Percentiles rank a stretch among this genome's conserved stretches.
These are phyloP conservation scores for Mixornis gularis DNA, from an alignment of 2,113 vertebrate species.

Conservation along the genomic window DNA sequence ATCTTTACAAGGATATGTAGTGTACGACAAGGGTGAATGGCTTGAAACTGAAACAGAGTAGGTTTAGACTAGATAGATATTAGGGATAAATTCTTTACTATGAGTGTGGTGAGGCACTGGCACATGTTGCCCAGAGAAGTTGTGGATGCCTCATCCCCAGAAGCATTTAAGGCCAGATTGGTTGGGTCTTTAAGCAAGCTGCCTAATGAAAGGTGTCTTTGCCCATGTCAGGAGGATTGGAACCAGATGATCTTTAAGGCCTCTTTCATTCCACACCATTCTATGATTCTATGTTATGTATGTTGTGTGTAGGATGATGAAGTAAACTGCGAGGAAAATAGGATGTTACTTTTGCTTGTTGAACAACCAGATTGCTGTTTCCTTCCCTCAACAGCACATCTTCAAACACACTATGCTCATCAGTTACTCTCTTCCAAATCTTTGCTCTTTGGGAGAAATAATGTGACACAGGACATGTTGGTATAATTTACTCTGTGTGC, in stretches of 20 bases:
- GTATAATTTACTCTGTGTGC: not conserved
- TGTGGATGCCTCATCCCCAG: not conserved
- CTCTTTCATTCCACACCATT: not conserved
- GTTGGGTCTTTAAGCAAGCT: not conserved
- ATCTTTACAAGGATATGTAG: not conserved
- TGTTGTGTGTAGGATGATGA: not conserved
- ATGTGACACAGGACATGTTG: not conserved
- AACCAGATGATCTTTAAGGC: not conserved
- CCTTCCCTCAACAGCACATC: not conserved
- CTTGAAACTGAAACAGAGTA: not conserved
- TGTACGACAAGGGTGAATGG: not conserved
- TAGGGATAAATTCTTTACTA: not conserved
- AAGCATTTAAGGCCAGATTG: not conserved
- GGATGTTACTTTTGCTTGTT: not conserved
- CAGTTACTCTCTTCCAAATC: not conserved
- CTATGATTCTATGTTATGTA: accelerated
- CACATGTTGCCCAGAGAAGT: not conserved
- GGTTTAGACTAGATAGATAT: not conserved
- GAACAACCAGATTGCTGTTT: not conserved
- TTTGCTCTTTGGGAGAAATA: not conserved
- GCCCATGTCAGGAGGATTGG: not conserved
- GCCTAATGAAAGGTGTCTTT: not conserved
- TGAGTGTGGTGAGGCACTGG: not conserved
- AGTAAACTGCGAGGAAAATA: not conserved
- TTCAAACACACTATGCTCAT: not conserved